phyloP scores from a whole-genome alignment of 2,888 invertebrate genomes.

The Ecliptopera silaceata region DNA sequence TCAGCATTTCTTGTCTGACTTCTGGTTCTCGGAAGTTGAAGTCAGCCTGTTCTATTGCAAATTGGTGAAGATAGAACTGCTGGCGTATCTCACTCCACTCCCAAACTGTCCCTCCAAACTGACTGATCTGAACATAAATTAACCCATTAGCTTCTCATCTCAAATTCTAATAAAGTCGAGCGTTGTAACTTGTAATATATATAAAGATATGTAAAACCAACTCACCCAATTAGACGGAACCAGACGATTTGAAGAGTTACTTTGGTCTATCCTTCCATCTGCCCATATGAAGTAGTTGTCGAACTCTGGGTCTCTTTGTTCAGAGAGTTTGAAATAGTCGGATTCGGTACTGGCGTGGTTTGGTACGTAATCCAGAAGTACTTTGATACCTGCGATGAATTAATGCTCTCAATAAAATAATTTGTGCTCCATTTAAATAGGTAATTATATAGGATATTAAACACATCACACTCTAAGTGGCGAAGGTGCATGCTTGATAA shows the following conservation, averaged over 20 bases:
- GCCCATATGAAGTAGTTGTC: conserved; percentile 91
- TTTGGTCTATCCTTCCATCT: conserved; percentile 65
- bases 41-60: conserved; percentile 84
- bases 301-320: conserved; percentile 82
- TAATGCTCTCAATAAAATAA: neutral
- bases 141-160: no score
- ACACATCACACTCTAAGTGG: no score
- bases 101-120: conserved; percentile 87
- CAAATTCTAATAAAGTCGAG: no score
- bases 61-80: conserved; percentile 88
- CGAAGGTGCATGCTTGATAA: no score
- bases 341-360: conserved; percentile 88
- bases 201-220: no score
- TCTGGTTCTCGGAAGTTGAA: conserved; percentile 85
- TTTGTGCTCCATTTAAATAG: no score
- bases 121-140: conserved; percentile 58
- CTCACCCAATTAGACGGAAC: conserved; percentile 82
- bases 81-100: conserved; percentile 83
- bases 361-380: conserved; percentile 87
- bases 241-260: conserved; percentile 50
- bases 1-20: conserved; percentile 80
- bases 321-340: conserved; percentile 91
- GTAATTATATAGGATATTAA: no score
- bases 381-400: conserved; percentile 66
- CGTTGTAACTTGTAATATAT: neutral